Percentiles rank a stretch among this genome's conserved stretches.
phyloP scores from a whole-genome alignment of 92 coral and sea anemone genomes.

The Plumapathes pennacea region DNA sequence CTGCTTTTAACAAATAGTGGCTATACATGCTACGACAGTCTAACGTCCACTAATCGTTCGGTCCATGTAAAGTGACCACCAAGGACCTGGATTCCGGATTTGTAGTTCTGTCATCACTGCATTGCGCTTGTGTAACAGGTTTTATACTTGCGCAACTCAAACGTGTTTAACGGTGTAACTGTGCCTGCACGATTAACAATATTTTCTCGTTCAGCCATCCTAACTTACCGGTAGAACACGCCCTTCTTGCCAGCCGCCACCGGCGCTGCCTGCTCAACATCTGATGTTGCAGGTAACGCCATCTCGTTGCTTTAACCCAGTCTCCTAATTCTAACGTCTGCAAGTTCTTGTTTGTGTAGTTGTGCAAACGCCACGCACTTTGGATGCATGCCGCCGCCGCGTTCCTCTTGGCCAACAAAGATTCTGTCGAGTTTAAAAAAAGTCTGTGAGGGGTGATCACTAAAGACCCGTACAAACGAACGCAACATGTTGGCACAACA shows the following conservation, averaged over 20 bases:
- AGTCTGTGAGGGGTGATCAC: neutral
- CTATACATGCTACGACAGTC: no score
- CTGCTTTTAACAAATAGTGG: no score
- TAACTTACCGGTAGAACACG: constrained; percentile 87
- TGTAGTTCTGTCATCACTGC: no score
- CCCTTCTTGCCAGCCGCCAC: constrained; percentile 66
- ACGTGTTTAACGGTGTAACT: no score
- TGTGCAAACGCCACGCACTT: constrained; percentile 79
- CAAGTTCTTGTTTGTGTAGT: constrained; percentile 57
- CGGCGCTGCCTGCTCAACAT: constrained; percentile 47
- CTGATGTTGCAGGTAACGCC: constrained; percentile 53
- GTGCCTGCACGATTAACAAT: no score
- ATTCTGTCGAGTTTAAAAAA: no score
- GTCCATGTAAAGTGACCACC: no score
- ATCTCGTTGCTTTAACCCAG: constrained; percentile 63
- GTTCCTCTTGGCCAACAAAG: constrained; percentile 43
- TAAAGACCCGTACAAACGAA: neutral
- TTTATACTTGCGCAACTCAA: no score
- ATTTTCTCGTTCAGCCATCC: no score
- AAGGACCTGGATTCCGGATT: neutral
- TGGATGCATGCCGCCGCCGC: constrained; percentile 87
- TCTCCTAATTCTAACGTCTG: constrained; percentile 62
- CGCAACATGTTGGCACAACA: neutral
- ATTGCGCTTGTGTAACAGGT: no score
- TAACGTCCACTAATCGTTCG: no score